phyloP scores from a whole-genome alignment of 92 coral and sea anemone genomes.

The Parazoanthus darwini region DNA sequence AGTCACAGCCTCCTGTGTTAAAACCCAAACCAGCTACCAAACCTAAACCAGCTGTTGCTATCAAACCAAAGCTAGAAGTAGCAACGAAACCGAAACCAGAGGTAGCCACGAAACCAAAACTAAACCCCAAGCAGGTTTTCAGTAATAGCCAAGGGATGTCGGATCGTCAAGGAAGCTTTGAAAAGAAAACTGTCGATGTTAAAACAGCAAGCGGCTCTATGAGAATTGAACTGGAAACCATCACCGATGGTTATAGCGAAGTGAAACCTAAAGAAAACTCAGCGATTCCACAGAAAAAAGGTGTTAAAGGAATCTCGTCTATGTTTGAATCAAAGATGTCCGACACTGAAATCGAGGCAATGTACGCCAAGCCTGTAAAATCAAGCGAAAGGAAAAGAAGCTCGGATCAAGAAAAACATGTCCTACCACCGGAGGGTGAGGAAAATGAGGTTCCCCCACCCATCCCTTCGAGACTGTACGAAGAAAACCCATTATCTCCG shows the following conservation, averaged over 20 bases:
- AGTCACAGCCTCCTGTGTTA: not conserved
- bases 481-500: not conserved
- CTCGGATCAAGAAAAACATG: not conserved
- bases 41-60: constrained; percentile 37
- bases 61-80: constrained; percentile 20
- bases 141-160: constrained; percentile 2
- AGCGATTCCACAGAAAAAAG: constrained; percentile 16
- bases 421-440: not conserved
- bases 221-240: constrained; percentile 12
- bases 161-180: constrained; percentile 21
- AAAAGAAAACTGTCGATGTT: constrained; percentile 5
- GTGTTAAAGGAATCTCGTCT: constrained; percentile 40
- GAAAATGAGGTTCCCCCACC: constrained; percentile 31
- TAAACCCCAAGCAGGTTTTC: not conserved
- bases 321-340: constrained; percentile 31
- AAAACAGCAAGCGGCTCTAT: not conserved
- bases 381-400: not conserved
- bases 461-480: constrained; percentile 29
- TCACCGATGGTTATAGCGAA: not conserved
- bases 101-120: not conserved
- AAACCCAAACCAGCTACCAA: constrained; percentile 22
- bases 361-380: constrained; percentile 42
- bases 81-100: not conserved
- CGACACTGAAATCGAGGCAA: not conserved
- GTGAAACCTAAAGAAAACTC: not conserved